Evolutionary conservation across 2,888 invertebrate species (phyloP).

Genomic region (Ceratothoa steindachneri): DNA sequence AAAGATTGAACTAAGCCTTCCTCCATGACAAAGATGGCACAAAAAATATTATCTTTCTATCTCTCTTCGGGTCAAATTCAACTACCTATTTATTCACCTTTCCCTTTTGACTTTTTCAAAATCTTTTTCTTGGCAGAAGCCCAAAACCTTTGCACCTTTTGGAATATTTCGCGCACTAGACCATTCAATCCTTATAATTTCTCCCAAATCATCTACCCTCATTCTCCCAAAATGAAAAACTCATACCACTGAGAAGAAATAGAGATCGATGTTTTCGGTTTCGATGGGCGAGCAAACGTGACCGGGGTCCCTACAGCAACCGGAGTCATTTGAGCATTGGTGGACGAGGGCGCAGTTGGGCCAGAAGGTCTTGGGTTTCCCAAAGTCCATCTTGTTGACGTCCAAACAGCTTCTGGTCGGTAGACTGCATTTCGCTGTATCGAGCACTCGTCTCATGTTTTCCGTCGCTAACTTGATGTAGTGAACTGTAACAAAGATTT

Average conservation of each 20-base stretch:
- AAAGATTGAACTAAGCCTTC: too few species aligned
- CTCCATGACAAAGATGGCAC: too few species aligned
- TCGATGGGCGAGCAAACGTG: slow-evolving; percentile 24
- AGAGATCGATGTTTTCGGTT: slow-evolving; percentile 30
- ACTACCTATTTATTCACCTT: too few species aligned
- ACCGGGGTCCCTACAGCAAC: slow-evolving; percentile 33
- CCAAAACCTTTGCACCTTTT: too few species aligned
- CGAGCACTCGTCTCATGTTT: slow-evolving; percentile 28
- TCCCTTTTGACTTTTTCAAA: too few species aligned
- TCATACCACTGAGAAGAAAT: slow-evolving; percentile 38
- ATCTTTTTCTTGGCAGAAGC: too few species aligned
- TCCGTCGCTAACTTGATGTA: slow-evolving; percentile 25
- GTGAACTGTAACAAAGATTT: slow-evolving; percentile 27
- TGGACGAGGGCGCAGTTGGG: slow-evolving; percentile 41
- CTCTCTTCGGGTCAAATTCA: too few species aligned
- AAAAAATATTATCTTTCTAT: too few species aligned
- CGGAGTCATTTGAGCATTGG: slow-evolving; percentile 32
- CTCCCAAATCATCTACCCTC: too few species aligned
- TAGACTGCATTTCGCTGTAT: slow-evolving; percentile 26
- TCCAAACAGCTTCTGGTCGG: slow-evolving; percentile 33
- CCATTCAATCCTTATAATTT: too few species aligned
- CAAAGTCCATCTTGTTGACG: slow-evolving; percentile 12
- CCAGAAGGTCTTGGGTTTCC: slow-evolving; percentile 18
- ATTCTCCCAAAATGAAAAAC: too few species aligned
- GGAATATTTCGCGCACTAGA: too few species aligned